A percentile compares a stretch with the other conserved stretches of the same genome.
phyloP scores from a whole-genome alignment of 2,113 vertebrate species.

The Rhipidura dahli region DNA sequence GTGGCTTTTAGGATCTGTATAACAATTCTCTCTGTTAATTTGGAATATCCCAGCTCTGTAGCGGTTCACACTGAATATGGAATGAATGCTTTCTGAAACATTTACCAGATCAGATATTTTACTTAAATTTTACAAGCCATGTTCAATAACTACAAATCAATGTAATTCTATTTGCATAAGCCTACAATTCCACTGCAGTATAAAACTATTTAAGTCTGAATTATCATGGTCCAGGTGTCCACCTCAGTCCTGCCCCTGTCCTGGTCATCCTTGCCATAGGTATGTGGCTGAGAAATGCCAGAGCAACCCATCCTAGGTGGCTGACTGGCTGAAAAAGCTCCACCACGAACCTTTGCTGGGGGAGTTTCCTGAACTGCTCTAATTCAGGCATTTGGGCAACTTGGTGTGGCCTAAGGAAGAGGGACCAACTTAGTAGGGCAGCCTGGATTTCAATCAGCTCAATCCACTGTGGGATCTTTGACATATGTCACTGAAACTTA shows the following conservation, averaged over 20 bases:
- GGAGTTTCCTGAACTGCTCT: accelerated
- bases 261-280: background rate
- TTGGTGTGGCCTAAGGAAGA: background rate
- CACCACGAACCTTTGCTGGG: background rate
- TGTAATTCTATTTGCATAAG: background rate
- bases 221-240: background rate
- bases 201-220: background rate
- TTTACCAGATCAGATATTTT: background rate
- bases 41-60: background rate
- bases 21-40: background rate
- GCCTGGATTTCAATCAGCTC: background rate
- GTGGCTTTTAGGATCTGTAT: background rate
- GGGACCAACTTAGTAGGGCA: background rate
- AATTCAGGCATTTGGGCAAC: background rate
- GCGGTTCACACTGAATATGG: background rate
- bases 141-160: background rate
- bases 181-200: background rate
- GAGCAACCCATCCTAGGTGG: accelerated
- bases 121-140: background rate
- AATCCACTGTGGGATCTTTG: background rate
- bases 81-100: background rate
- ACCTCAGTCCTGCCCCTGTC: background rate
- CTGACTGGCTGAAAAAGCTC: background rate
- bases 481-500: background rate
- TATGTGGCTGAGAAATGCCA: background rate